Percentiles rank a stretch among this genome's conserved stretches.
phyloP scores from a whole-genome alignment of 2,888 invertebrate genomes.

The Noctua fimbriata region DNA sequence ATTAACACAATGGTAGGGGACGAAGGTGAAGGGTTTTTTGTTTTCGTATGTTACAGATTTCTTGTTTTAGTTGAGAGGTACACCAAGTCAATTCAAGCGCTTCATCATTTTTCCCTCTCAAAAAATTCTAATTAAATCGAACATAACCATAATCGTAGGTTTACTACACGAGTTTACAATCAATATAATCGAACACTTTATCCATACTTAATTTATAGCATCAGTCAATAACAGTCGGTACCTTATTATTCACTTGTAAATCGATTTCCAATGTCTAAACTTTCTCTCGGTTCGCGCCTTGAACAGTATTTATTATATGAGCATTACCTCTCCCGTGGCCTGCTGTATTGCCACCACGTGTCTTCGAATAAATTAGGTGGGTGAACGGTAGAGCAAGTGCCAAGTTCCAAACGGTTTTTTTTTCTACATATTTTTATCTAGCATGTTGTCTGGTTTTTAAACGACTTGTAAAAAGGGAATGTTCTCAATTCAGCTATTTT shows the following conservation, averaged over 20 bases:
- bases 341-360: constrained; percentile 72
- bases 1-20: constrained; percentile 79
- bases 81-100: not conserved
- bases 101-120: not conserved
- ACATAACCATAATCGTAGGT: constrained; percentile 1
- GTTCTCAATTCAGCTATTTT: not conserved
- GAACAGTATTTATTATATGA: constrained; percentile 70
- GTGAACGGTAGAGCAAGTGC: constrained; percentile 17
- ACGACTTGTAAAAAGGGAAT: not conserved
- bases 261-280: constrained; percentile 67
- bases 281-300: constrained; percentile 72
- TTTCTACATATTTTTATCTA: not conserved
- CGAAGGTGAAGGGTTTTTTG: constrained; percentile 63
- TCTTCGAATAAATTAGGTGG: constrained; percentile 73
- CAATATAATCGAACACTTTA: constrained; percentile 51
- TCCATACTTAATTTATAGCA: constrained; percentile 58
- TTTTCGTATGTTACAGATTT: constrained; percentile 53
- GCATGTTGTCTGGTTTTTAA: not conserved
- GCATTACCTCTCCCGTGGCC: constrained; percentile 74
- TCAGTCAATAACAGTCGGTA: constrained; percentile 55
- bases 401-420: constrained; percentile 13
- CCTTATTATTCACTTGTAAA: constrained; percentile 63
- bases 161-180: constrained; percentile 63
- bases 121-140: constrained; percentile 5
- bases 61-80: not conserved